Base-by-base conservation (phyloP, 2,888 invertebrate species). In the Clostera curtula region DNA sequence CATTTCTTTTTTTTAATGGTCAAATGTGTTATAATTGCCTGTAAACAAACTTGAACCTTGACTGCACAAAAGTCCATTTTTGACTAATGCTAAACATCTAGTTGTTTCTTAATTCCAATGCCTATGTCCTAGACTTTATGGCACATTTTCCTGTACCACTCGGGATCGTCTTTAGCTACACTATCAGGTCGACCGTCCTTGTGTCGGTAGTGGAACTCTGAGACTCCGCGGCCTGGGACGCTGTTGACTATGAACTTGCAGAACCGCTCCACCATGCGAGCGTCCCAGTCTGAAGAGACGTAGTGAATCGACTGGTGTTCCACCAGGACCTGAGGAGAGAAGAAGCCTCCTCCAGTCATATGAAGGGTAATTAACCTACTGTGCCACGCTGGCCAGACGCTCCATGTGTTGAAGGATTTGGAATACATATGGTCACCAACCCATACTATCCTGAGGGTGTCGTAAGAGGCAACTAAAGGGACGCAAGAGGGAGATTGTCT, bases 171-270 rank as follows among this genome's bases (percentile, higher is more conserved):
- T 5, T 48, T 49, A 5, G 76, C 60, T 0, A 58, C 68, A 5
- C 49, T 39, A 13, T 77, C 77, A 0, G 89, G 87, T 2, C 89
- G 66, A 0, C 89, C 89, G 5, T 66, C 77, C 5, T 60, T 62
- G 54, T 88, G 84, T 22, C 87, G 72, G 64, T 93, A 92, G 53
- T 92, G 87, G 79, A 90, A 91, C 66, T 93, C 92, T 0, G 89
- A 88, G 13, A 92, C 86, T 0, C 92, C 92, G 35, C 88, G 86
- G 0, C 92, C 92, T 0, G 82, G 76, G 0, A 89, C 64, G 0
- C 89, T 89, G 66, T 90, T 88, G 5, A 90, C 87, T 0, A 56
- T 39, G 54, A 71, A 88, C 48, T 73, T 77, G 48, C 80, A 83
- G 61, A 83, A 83, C 24, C 91, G 68, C 57, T 91, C 91, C 41